A percentile compares a stretch with the other conserved stretches of the same genome.
These are phyloP conservation scores for Sphaeridia pumilis DNA, from an alignment of 2,888 invertebrate species.

Conservation along the genomic window DNA sequence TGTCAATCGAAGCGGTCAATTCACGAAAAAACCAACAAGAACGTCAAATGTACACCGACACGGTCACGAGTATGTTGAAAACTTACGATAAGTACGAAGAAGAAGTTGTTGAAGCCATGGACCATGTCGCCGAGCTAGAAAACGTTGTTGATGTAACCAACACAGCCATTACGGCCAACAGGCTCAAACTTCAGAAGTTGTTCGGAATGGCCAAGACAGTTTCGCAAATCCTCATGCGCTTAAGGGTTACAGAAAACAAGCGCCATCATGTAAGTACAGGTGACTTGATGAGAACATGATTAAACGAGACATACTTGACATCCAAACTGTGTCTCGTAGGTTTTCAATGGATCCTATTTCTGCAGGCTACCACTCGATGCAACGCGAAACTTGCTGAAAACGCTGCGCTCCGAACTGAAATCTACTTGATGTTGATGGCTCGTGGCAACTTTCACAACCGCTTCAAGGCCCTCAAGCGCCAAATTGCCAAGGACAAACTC, in stretches of 20 bases:
- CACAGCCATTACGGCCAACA: slow-evolving; percentile 22
- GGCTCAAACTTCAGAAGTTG: slow-evolving; percentile 20
- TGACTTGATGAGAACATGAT: background rate
- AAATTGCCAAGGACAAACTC: slow-evolving; percentile 64
- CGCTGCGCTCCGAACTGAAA: slow-evolving; percentile 58
- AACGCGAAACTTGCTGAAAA: slow-evolving; percentile 49
- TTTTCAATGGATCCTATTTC: slow-evolving; percentile 2
- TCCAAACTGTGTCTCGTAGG: no score
- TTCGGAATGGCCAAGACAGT: slow-evolving; percentile 20
- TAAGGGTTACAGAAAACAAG: slow-evolving; percentile 22
- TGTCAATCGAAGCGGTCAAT: slow-evolving; percentile 19
- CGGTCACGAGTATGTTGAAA: slow-evolving; percentile 17
- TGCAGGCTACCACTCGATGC: slow-evolving; percentile 17
- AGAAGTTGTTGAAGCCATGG: slow-evolving; percentile 21
- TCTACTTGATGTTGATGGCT: slow-evolving; percentile 69
- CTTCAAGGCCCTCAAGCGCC: slow-evolving; percentile 64
- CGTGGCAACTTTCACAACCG: slow-evolving; percentile 68
- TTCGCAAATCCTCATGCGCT: slow-evolving; percentile 12
- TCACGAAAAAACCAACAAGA: background rate
- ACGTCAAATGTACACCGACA: slow-evolving; percentile 11
- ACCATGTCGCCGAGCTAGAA: slow-evolving; percentile 25
- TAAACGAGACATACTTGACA: no score
- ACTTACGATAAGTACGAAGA: slow-evolving; percentile 18
- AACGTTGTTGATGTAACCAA: slow-evolving; percentile 28
- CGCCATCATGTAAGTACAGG: slow-evolving; percentile 21